Percentiles rank a stretch among this genome's conserved stretches.
Conservation (phyloP, 2,888 invertebrate species). For the Plagodis dolabraria region DNA sequence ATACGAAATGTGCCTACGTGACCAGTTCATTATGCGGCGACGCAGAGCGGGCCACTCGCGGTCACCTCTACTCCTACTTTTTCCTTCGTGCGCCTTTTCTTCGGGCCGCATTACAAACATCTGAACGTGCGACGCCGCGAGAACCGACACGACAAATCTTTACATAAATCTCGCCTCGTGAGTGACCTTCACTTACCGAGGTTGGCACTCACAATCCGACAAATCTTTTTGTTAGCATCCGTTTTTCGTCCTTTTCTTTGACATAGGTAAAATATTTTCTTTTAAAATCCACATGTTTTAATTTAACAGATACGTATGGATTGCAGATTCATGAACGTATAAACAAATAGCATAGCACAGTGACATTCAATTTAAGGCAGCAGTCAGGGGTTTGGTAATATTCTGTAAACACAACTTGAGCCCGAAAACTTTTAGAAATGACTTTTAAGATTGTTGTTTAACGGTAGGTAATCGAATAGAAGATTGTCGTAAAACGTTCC, state of each 20-base stretch:
- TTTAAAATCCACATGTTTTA: too few species aligned
- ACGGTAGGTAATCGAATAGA: conserved; percentile 81
- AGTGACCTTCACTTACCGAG: conserved; percentile 19
- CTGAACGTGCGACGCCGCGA: conserved; percentile 57
- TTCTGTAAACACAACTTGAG: conserved; percentile 41
- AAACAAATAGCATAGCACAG: background rate
- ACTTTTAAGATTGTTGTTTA: conserved; percentile 78
- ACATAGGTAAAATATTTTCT: too few species aligned
- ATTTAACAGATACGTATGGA: too few species aligned
- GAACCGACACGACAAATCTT: conserved; percentile 52
- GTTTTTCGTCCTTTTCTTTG: conserved; percentile 7
- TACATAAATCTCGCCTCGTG: conserved; percentile 49
- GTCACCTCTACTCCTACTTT: conserved; percentile 51
- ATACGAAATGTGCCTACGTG: conserved; percentile 85
- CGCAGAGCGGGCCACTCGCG: conserved; percentile 64
- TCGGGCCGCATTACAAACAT: conserved; percentile 62
- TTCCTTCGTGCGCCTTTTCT: conserved; percentile 40
- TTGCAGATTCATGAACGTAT: too few species aligned
- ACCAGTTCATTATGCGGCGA: conserved; percentile 82
- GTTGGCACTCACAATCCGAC: conserved; percentile 22
- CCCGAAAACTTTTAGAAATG: conserved; percentile 56
- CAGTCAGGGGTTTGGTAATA: conserved; percentile 19
- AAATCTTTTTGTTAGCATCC: conserved; percentile 17
- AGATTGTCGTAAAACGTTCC: conserved; percentile 83
- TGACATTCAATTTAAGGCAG: conserved; percentile 18